These are phyloP conservation scores for Eupithecia exiguata DNA, from an alignment of 2,888 invertebrate genomes.

Conservation along the genomic window DNA sequence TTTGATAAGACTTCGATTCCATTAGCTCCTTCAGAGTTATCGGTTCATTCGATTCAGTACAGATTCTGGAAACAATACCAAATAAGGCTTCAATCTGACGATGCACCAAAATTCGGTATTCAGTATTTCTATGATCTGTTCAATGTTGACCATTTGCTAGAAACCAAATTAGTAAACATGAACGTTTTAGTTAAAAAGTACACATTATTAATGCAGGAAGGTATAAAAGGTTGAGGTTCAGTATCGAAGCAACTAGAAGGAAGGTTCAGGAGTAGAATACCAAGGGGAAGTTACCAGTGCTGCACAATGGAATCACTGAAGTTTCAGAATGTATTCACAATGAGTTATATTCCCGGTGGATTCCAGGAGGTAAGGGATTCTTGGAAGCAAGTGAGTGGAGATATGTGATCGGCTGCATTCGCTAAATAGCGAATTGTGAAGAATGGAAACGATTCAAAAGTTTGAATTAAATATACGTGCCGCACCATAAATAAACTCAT, in stretches of 20 bases:
- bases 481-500: too few species aligned
- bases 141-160: not conserved
- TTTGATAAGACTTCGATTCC: not conserved
- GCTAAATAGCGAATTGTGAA: not conserved
- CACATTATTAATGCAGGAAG: not conserved
- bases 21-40: not conserved
- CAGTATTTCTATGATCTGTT: not conserved
- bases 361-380: constrained; percentile 21
- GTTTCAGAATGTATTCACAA: constrained; percentile 31
- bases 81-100: too few species aligned
- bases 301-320: constrained; percentile 33
- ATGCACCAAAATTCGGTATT: not conserved
- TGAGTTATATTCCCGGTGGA: constrained; percentile 28
- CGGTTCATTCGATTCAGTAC: not conserved
- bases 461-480: too few species aligned
- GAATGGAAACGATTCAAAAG: not conserved
- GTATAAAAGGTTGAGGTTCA: not conserved
- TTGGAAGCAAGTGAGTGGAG: constrained; percentile 6
- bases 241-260: constrained; percentile 7
- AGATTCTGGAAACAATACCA: not conserved
- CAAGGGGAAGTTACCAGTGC: constrained; percentile 15
- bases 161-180: not conserved
- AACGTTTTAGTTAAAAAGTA: not conserved
- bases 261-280: constrained; percentile 19
- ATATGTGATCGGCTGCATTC: not conserved